phyloP scores from a whole-genome alignment of 1,140 invertebrate species.

The Neotoxoptera formosana region DNA sequence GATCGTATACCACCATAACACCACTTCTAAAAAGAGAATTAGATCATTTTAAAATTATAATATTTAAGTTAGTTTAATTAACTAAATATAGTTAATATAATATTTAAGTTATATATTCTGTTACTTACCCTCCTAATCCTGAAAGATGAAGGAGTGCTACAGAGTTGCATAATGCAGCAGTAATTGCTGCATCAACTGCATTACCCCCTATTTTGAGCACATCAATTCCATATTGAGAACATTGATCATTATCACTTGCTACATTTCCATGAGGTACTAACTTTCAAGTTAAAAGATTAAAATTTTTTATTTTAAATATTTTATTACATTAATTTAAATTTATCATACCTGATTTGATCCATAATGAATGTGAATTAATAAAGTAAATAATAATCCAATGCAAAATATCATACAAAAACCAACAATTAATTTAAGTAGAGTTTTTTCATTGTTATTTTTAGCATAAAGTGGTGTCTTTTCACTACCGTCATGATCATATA shows the following conservation, averaged over 20 bases:
- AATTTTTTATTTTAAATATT: background rate
- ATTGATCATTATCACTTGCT: constrained; percentile 74
- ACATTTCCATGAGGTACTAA: constrained; percentile 78
- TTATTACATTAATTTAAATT: background rate
- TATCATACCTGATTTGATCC: constrained; percentile 44
- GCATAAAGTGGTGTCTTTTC: constrained; percentile 49
- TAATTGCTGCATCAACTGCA: constrained; percentile 75
- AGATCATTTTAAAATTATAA: constrained; percentile 57
- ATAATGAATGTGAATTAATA: constrained; percentile 51
- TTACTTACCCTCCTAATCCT: constrained; percentile 73
- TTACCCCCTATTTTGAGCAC: constrained; percentile 74
- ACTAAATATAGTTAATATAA: background rate
- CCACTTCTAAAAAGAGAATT: constrained; percentile 70
- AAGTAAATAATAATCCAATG: constrained; percentile 46
- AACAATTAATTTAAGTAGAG: constrained; percentile 42
- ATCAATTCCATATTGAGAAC: constrained; percentile 75
- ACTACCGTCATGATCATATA: constrained; percentile 45
- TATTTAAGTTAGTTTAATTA: background rate
- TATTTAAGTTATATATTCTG: constrained; percentile 5
- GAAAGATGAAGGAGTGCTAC: constrained; percentile 74
- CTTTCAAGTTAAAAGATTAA: constrained; percentile 63
- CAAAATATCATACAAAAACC: constrained; percentile 52
- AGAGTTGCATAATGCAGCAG: constrained; percentile 73
- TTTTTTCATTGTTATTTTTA: constrained; percentile 43
- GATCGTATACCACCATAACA: constrained; percentile 76